Percentiles rank a stretch among this genome's conserved stretches.
phyloP scores from a whole-genome alignment of 2,888 invertebrate species.

The Drosophila prolongata region DNA sequence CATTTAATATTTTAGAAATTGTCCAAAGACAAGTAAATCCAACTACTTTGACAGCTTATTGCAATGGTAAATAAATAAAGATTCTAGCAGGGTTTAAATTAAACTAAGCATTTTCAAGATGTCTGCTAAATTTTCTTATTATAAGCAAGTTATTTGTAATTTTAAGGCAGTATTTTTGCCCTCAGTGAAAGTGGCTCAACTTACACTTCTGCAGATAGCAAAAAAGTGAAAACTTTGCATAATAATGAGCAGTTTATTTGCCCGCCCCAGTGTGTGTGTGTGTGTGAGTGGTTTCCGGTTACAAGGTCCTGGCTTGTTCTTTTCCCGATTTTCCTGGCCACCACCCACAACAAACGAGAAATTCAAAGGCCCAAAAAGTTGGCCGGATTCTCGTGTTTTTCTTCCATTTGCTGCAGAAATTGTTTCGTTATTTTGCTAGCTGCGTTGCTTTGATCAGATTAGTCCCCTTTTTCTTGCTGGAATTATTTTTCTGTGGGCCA shows the following conservation, averaged over 20 bases:
- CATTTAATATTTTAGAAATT: too few relatives aligned
- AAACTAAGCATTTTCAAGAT: not conserved
- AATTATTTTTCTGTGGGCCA: constrained; percentile 28
- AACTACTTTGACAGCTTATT: too few relatives aligned
- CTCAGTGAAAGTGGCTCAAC: constrained; percentile 34
- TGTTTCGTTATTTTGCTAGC: constrained; percentile 67
- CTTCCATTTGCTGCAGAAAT: constrained; percentile 70
- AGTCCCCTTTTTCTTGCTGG: constrained; percentile 28
- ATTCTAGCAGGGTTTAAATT: too few relatives aligned
- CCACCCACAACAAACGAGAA: constrained; percentile 58
- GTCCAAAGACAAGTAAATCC: too few relatives aligned
- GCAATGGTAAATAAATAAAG: too few relatives aligned
- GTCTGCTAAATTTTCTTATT: not conserved
- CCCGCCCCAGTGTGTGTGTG: constrained; percentile 29
- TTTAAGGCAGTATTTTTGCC: not conserved
- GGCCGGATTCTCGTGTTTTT: constrained; percentile 63
- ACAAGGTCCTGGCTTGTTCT: constrained; percentile 38
- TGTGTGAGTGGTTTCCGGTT: constrained; percentile 53
- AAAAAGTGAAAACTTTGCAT: constrained; percentile 70
- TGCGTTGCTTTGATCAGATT: constrained; percentile 71
- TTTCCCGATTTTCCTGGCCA: constrained; percentile 17
- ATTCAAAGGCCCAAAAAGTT: constrained; percentile 51
- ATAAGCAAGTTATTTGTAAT: not conserved
- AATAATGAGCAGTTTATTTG: constrained; percentile 76
- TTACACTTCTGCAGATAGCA: constrained; percentile 59